Evolutionary conservation across 2,888 invertebrate genomes (phyloP).

Genomic region (Marronus borbonicus): DNA sequence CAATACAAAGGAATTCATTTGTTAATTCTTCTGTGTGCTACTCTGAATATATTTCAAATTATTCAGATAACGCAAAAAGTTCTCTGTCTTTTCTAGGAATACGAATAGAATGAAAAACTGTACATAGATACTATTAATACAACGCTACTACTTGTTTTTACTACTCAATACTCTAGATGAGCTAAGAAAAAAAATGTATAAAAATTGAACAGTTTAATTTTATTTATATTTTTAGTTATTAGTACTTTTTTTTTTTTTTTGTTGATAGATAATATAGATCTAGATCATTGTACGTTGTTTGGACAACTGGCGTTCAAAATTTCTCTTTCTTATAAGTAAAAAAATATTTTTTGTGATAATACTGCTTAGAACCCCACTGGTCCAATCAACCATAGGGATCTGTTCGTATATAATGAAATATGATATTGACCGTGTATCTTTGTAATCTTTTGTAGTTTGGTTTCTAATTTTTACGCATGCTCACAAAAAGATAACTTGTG

Average conservation of each 20-base stretch:
- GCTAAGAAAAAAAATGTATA: constrained; percentile 11
- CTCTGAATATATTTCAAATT: no score
- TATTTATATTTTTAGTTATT: constrained; percentile 25
- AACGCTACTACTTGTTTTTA: constrained; percentile 4
- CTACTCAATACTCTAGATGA: neutral
- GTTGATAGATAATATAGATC: constrained; percentile 14
- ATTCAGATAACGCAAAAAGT: no score
- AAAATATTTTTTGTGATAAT: constrained; percentile 43
- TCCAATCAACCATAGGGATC: constrained; percentile 7
- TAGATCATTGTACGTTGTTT: constrained; percentile 16
- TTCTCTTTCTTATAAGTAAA: constrained; percentile 25
- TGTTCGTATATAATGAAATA: constrained; percentile 17
- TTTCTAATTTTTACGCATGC: constrained; percentile 1
- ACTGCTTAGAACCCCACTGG: constrained; percentile 5
- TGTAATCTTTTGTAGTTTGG: constrained; percentile 26
- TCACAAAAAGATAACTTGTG: constrained; percentile 27
- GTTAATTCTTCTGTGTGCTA: no score
- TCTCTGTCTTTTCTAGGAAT: neutral
- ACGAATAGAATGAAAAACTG: neutral
- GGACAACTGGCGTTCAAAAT: constrained; percentile 27
- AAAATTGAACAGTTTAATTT: constrained; percentile 20
- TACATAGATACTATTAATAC: constrained; percentile 5
- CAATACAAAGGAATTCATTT: no score
- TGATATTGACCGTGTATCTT: constrained; percentile 34
- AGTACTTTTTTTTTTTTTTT: constrained; percentile 12